These are phyloP conservation scores for Lepus europaeus DNA, from an alignment of 2,113 vertebrate species.

Conservation along the genomic window DNA sequence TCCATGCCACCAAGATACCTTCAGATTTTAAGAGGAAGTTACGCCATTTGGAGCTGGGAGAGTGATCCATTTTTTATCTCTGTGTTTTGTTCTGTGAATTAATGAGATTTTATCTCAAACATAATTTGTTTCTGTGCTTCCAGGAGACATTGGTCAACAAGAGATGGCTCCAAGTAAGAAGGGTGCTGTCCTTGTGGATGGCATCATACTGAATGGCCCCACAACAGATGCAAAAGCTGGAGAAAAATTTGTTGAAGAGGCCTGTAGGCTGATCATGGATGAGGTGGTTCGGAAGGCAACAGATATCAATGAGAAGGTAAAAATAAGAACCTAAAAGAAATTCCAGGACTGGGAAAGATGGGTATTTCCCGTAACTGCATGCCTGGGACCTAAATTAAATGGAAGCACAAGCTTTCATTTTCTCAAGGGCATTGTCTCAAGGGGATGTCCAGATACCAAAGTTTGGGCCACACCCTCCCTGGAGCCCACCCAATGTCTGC, in stretches of 20 bases:
- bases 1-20: not conserved
- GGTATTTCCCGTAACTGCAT: not conserved
- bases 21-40: not conserved
- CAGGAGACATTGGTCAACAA: conserved; percentile 79
- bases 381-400: too few relatives aligned
- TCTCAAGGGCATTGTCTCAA: not conserved
- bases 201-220: conserved; percentile 88
- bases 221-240: conserved; percentile 86
- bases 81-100: not conserved
- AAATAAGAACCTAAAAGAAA: not conserved
- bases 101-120: not conserved
- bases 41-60: not conserved
- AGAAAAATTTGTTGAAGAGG: conserved; percentile 91
- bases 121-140: conserved; percentile 66
- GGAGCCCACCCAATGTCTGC: rapidly evolving
- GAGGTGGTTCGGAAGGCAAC: conserved; percentile 91
- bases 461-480: not conserved
- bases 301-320: conserved; percentile 92
- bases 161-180: conserved; percentile 85
- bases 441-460: not conserved
- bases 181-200: conserved; percentile 87
- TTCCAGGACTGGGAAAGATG: not conserved
- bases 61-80: not conserved
- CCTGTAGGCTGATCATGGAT: conserved; percentile 90
- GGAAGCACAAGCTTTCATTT: not conserved